phyloP scores from a whole-genome alignment of 2,888 invertebrate genomes.

The Hirudinaria manillensis region DNA sequence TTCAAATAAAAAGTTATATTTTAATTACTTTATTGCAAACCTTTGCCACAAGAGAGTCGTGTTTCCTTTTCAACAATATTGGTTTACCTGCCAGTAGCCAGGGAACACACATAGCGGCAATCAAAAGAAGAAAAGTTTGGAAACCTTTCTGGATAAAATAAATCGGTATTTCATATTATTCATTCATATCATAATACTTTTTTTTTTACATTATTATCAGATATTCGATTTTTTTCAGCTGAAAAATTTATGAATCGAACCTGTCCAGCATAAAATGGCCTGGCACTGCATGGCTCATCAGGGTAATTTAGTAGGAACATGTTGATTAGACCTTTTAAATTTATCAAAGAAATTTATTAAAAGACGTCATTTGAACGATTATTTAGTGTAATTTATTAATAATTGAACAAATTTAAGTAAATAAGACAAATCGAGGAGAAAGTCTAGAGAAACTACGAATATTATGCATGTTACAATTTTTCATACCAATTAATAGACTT shows the following conservation, averaged over 20 bases:
- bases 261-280: conserved; percentile 40
- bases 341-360: conserved; percentile 19
- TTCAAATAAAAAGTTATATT: conserved; percentile 6
- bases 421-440: no score
- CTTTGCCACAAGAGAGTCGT: conserved; percentile 10
- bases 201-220: no score
- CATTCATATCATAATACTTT: no score
- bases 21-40: background rate
- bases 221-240: background rate
- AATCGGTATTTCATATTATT: no score
- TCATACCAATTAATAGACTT: conserved; percentile 73
- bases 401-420: background rate
- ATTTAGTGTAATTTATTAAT: background rate
- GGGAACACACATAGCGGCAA: conserved; percentile 76
- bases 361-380: background rate
- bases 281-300: conserved; percentile 34
- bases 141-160: conserved; percentile 48
- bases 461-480: background rate
- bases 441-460: background rate
- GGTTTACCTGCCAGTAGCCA: conserved; percentile 94
- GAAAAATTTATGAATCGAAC: conserved; percentile 30
- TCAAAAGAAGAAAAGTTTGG: conserved; percentile 51
- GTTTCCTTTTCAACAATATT: conserved; percentile 56
- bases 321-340: conserved; percentile 50
- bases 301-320: conserved; percentile 53